Conservation (phyloP, 2,797 vertebrate genomes). For the Enoplosus armatus region DNA sequence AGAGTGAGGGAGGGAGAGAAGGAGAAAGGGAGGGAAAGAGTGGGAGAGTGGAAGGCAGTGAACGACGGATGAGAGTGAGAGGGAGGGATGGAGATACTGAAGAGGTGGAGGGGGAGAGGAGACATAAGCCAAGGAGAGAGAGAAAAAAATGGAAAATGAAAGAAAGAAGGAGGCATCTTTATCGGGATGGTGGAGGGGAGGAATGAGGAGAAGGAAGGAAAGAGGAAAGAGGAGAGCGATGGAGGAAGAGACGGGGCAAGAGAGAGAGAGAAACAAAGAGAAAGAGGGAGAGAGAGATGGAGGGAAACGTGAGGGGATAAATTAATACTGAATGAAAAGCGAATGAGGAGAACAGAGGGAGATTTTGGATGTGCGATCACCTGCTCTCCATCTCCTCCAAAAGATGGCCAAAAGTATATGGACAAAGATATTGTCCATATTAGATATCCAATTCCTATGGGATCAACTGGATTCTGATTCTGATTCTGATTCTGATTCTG, state of each 20-base stretch:
- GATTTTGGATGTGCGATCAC: background rate
- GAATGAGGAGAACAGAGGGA: background rate
- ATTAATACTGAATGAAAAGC: background rate
- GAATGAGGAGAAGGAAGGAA: background rate
- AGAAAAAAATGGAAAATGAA: constrained; percentile 2
- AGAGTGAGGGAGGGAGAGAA: constrained; percentile 4
- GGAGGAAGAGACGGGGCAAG: background rate
- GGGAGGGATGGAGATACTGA: constrained; percentile 32
- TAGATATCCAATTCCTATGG: too few relatives aligned
- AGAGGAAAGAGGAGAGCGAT: background rate
- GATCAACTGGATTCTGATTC: too few relatives aligned
- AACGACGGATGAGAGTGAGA: constrained; percentile 32
- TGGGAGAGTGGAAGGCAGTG: background rate
- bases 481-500: too few relatives aligned
- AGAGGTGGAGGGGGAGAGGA: constrained; percentile 42
- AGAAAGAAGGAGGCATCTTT: constrained; percentile 16
- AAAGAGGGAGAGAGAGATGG: background rate
- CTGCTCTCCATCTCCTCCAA: background rate
- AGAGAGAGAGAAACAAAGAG: background rate
- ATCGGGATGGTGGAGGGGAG: background rate
- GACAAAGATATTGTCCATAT: background rate
- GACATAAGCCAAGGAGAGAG: constrained; percentile 8
- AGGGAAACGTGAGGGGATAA: background rate
- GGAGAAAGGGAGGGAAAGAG: constrained; percentile 20
- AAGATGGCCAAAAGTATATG: background rate